Conservation (phyloP, 2,113 vertebrate genomes). For the Corythoichthys intestinalis region DNA sequence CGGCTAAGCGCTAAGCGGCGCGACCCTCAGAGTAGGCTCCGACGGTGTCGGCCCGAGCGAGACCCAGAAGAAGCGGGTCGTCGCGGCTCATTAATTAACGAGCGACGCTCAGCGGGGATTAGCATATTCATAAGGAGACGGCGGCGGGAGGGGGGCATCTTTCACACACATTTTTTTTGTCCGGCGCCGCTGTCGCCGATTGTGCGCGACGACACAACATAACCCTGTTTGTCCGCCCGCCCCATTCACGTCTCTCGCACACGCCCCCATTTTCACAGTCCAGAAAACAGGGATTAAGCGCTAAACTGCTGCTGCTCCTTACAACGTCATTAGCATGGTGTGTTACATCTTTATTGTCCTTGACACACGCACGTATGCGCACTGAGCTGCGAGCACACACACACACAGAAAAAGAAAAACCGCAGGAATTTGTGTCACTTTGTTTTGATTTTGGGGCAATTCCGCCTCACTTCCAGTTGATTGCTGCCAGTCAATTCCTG, state of each 20-base stretch:
- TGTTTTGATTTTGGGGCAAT: no score
- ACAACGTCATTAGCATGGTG: constrained; percentile 70
- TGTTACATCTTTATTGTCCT: constrained; percentile 65
- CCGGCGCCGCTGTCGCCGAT: constrained; percentile 60
- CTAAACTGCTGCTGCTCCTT: constrained; percentile 64
- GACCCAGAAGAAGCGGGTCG: constrained; percentile 28
- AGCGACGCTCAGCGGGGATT: constrained; percentile 72
- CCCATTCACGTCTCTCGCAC: constrained; percentile 41
- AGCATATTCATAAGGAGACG: constrained; percentile 76
- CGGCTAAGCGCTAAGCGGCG: background rate
- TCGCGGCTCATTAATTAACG: constrained; percentile 76
- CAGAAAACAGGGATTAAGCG: constrained; percentile 66
- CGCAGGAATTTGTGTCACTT: no score
- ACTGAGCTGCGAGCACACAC: constrained; percentile 41
- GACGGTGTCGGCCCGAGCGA: background rate
- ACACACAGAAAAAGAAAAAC: background rate
- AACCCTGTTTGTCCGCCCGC: constrained; percentile 66
- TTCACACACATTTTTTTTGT: constrained; percentile 74
- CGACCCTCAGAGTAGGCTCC: background rate
- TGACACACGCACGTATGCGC: constrained; percentile 26
- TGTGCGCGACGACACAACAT: constrained; percentile 55
- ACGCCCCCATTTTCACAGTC: constrained; percentile 68
- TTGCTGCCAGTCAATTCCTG: no score
- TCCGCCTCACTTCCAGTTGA: no score
- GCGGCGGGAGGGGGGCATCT: constrained; percentile 52